A percentile compares a stretch with the other conserved stretches of the same genome.
Conservation (phyloP, 2,888 invertebrate genomes). For the Lymantria dispar region DNA sequence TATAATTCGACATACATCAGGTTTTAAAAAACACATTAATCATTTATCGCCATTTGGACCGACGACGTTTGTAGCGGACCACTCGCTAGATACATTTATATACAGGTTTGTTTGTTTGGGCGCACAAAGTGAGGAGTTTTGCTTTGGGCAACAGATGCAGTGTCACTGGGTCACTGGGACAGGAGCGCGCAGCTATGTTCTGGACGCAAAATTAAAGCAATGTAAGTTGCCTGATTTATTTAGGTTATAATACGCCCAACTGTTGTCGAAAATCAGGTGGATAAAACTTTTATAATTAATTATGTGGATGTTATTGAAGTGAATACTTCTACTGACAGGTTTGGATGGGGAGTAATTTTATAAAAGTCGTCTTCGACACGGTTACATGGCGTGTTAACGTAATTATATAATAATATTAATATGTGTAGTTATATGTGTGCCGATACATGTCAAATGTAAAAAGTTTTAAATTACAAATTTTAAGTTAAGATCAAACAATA, state of each 20-base stretch:
- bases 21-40: slow-evolving; percentile 39
- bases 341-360: too few species aligned
- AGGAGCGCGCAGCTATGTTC: slow-evolving; percentile 46
- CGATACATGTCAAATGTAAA: too few species aligned
- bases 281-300: too few species aligned
- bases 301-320: too few species aligned
- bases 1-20: slow-evolving; percentile 26
- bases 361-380: too few species aligned
- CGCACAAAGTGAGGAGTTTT: slow-evolving; percentile 53
- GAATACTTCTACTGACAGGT: too few species aligned
- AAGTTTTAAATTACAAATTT: too few species aligned
- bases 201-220: slow-evolving; percentile 52
- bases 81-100: slow-evolving; percentile 49
- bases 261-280: too few species aligned
- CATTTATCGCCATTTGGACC: slow-evolving; percentile 41
- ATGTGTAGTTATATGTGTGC: too few species aligned
- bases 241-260: slow-evolving; percentile 11
- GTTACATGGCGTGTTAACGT: too few species aligned
- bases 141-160: slow-evolving; percentile 47
- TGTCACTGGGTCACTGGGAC: slow-evolving; percentile 73
- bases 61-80: slow-evolving; percentile 37
- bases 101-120: slow-evolving; percentile 61
- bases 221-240: slow-evolving; percentile 33
- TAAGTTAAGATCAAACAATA: too few species aligned
- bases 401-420: too few species aligned